These are phyloP conservation scores for Heliconius ismenius DNA, from an alignment of 2,888 invertebrate genomes.

Conservation along the genomic window DNA sequence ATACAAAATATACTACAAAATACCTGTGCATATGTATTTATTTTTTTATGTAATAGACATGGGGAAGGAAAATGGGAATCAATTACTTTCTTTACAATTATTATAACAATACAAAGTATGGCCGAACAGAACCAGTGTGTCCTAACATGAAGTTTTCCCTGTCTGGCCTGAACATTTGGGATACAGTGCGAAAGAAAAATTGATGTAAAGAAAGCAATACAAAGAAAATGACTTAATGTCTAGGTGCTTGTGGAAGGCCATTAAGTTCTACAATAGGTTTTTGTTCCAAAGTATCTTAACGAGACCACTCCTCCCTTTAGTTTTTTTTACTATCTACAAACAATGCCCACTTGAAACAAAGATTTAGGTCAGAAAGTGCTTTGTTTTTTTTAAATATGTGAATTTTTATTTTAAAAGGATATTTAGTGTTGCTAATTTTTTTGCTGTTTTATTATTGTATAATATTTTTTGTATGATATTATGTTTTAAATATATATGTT, in stretches of 20 bases:
- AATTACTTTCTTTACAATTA: too few species aligned
- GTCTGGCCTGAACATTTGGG: neutral
- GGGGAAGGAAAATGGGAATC: too few species aligned
- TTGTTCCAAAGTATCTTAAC: constrained; percentile 16
- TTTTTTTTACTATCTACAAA: constrained; percentile 1
- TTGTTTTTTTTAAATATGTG: neutral
- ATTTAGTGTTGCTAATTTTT: too few species aligned
- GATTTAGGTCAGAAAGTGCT: constrained; percentile 16
- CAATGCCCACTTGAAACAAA: constrained; percentile 17
- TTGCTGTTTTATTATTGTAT: neutral
- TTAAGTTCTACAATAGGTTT: constrained; percentile 12
- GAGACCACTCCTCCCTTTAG: constrained; percentile 15
- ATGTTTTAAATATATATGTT: too few species aligned
- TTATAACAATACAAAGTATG: too few species aligned
- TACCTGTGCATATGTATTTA: too few species aligned
- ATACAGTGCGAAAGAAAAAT: neutral
- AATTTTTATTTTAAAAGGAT: neutral
- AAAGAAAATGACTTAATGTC: constrained; percentile 1
- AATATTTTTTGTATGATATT: neutral
- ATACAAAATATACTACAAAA: too few species aligned
- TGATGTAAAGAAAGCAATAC: neutral
- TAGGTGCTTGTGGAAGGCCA: constrained; percentile 10
- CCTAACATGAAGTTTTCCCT: neutral
- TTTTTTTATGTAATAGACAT: too few species aligned
- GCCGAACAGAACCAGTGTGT: too few species aligned